These are phyloP conservation scores for Agapornis roseicollis DNA, from an alignment of 2,113 vertebrate genomes.

Conservation along the genomic window DNA sequence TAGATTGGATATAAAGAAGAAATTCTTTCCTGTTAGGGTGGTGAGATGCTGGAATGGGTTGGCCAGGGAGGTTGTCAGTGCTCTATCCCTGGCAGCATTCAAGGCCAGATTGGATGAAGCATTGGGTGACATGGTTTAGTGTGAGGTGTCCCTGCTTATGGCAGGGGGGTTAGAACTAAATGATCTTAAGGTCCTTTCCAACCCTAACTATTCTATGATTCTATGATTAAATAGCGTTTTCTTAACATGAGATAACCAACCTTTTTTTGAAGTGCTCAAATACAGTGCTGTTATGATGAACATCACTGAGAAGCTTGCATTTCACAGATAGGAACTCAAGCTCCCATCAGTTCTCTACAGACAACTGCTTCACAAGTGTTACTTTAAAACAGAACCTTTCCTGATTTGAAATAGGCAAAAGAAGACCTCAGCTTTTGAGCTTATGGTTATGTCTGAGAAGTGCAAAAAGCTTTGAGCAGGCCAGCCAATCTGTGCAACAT, in stretches of 20 bases:
- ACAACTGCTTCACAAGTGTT: background rate
- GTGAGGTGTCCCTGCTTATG: no score
- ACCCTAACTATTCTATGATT: no score
- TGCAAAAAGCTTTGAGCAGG: background rate
- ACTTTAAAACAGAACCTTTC: background rate
- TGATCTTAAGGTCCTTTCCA: no score
- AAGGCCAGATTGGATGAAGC: no score
- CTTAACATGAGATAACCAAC: background rate
- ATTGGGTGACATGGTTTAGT: no score
- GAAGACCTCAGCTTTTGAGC: background rate
- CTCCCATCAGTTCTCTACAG: background rate
- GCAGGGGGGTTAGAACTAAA: no score
- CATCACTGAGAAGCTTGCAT: background rate
- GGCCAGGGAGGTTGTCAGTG: no score
- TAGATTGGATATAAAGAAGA: no score
- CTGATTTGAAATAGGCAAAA: background rate
- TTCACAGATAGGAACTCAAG: background rate
- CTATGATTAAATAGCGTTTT: background rate
- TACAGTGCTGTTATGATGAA: background rate
- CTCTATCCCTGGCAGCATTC: no score
- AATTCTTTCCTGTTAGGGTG: no score
- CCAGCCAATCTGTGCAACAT: background rate
- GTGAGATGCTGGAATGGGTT: no score
- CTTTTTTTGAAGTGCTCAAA: background rate
- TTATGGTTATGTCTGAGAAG: background rate